Percentiles rank a stretch among this genome's conserved stretches.
Conservation (phyloP, 2,797 vertebrate genomes). For the Lithobates sylvaticus region DNA sequence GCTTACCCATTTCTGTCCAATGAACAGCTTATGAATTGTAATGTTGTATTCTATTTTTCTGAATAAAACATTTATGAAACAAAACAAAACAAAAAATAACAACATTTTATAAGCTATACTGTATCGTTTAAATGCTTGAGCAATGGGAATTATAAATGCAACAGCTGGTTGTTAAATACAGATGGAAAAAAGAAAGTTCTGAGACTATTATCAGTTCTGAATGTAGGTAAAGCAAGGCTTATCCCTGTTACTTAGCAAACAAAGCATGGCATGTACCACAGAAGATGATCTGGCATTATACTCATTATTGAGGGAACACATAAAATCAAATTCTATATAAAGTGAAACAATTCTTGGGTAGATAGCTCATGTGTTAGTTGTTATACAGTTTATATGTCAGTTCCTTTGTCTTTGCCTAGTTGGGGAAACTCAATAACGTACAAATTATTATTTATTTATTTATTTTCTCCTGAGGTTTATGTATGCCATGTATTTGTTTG, state of each 20-base stretch:
- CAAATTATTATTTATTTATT: no score
- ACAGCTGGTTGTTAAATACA: constrained; percentile 40
- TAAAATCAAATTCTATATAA: background rate
- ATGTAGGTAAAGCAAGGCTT: constrained; percentile 15
- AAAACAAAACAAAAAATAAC: background rate
- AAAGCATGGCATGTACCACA: constrained; percentile 29
- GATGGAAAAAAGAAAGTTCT: constrained; percentile 21
- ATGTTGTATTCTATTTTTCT: no score
- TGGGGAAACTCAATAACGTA: no score
- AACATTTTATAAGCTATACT: background rate
- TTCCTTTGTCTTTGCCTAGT: no score
- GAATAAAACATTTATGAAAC: no score
- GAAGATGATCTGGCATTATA: background rate
- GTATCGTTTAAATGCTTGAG: background rate
- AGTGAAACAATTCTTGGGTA: no score
- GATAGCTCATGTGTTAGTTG: no score
- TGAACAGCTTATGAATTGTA: no score
- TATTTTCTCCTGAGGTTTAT: no score
- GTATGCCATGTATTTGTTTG: no score
- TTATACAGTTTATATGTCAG: no score
- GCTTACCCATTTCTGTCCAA: no score
- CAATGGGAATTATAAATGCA: constrained; percentile 7
- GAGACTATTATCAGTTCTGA: constrained; percentile 9
- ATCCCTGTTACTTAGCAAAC: constrained; percentile 3
- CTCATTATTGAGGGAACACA: constrained; percentile 2